phyloP scores from a whole-genome alignment of 2,797 vertebrate genomes.

The Phataginus tricuspis region DNA sequence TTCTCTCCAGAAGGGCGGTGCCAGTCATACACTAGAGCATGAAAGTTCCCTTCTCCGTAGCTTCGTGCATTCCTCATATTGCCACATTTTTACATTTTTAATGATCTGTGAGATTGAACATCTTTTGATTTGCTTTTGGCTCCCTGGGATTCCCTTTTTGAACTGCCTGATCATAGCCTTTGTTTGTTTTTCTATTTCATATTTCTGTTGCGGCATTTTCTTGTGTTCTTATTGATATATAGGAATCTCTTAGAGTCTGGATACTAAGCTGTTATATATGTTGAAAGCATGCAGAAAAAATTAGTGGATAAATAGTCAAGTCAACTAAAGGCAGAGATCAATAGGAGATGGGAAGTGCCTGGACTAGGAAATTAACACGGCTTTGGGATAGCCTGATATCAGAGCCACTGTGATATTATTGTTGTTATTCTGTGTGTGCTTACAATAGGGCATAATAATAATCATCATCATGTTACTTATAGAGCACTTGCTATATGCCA shows the following conservation, averaged over 20 bases:
- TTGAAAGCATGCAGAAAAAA: not conserved
- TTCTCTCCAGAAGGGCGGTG: not conserved
- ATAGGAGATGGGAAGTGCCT: not conserved
- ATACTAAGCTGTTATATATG: not conserved
- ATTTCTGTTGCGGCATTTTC: not conserved
- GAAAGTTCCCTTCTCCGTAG: not conserved
- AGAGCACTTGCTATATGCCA: not conserved
- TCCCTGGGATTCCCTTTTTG: not conserved
- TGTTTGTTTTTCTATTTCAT: not conserved
- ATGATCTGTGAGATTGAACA: not conserved
- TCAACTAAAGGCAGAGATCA: not conserved
- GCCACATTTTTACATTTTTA: not conserved
- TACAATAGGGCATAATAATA: not conserved
- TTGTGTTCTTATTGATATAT: not conserved
- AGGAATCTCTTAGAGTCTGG: not conserved
- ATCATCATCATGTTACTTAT: not conserved
- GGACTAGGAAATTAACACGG: not conserved
- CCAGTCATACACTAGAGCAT: not conserved
- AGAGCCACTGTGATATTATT: not conserved
- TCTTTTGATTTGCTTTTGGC: not conserved
- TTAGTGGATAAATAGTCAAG: not conserved
- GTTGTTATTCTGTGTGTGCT: not conserved
- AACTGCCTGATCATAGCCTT: not conserved
- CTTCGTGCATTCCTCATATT: not conserved
- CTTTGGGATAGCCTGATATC: not conserved